Percentiles rank a stretch among this genome's conserved stretches.
Conservation (phyloP, 1,140 invertebrate species). For the Eriosoma lanigerum region DNA sequence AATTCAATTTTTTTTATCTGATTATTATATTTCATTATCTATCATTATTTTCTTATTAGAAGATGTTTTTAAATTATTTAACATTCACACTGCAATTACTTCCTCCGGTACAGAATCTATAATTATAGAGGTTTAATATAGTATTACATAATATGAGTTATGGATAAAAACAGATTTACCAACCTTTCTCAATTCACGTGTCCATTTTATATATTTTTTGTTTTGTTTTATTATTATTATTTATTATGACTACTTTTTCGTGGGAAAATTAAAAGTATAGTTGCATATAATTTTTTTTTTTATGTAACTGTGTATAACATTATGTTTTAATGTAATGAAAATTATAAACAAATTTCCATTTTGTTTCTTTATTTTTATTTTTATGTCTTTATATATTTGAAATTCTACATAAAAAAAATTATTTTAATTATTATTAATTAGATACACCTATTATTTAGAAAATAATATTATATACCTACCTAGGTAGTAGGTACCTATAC, state of each 20-base stretch:
- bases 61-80: not conserved
- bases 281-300: too few relatives aligned
- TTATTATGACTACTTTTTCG: not conserved
- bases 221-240: not conserved
- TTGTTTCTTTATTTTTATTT: too few relatives aligned
- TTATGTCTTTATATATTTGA: too few relatives aligned
- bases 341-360: too few relatives aligned
- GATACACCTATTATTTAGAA: too few relatives aligned
- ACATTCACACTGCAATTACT: slow-evolving; percentile 8
- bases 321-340: too few relatives aligned
- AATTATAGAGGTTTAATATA: not conserved
- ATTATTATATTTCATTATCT: not conserved
- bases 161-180: not conserved
- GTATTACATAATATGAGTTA: not conserved
- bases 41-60: slow-evolving; percentile 8
- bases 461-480: too few relatives aligned
- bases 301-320: too few relatives aligned
- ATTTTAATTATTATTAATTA: too few relatives aligned
- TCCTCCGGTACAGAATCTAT: not conserved
- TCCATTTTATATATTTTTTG: not conserved
- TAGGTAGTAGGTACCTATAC: too few relatives aligned
- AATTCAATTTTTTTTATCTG: too few relatives aligned
- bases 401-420: too few relatives aligned
- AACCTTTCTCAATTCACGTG: not conserved
- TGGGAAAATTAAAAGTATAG: not conserved